A percentile compares a stretch with the other conserved stretches of the same genome.
Evolutionary conservation across 2,888 invertebrate species (phyloP).

Genomic region (Coecobrya sp.): DNA sequence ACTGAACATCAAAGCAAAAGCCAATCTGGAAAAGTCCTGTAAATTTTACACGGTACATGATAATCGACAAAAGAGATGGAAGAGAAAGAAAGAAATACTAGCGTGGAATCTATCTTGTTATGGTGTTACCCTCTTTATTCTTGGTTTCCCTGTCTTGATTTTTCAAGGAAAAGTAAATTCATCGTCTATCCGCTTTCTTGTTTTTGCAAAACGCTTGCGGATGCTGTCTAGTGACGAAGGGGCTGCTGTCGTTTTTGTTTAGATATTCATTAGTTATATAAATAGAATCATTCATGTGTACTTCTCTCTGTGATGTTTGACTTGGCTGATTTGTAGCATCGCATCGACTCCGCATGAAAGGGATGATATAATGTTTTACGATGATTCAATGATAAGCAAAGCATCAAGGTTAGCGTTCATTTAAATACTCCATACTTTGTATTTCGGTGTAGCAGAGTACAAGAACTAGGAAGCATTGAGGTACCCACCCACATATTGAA

Average conservation of each 20-base stretch:
- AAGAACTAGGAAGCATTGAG: no score
- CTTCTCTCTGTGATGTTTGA: conserved; percentile 6
- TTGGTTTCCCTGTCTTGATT: not conserved
- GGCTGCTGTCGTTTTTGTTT: conserved; percentile 6
- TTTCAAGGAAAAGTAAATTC: not conserved
- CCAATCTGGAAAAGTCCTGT: not conserved
- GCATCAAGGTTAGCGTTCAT: not conserved
- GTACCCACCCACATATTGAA: no score
- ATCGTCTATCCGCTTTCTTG: not conserved
- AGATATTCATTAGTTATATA: conserved; percentile 20
- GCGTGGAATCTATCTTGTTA: not conserved
- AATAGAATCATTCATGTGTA: conserved; percentile 16
- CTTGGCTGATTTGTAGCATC: not conserved
- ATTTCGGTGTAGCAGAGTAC: no score
- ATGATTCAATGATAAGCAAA: not conserved
- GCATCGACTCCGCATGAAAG: not conserved
- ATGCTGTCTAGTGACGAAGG: not conserved
- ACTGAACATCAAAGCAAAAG: conserved; percentile 24
- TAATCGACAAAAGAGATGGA: conserved; percentile 33
- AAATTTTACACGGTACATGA: conserved; percentile 30
- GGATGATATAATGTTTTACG: not conserved
- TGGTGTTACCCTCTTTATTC: not conserved
- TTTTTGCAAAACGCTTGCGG: not conserved
- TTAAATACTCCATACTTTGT: not conserved
- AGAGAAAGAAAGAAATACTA: not conserved